phyloP scores from a whole-genome alignment of 2,888 invertebrate genomes.

The Heliconius aoede region DNA sequence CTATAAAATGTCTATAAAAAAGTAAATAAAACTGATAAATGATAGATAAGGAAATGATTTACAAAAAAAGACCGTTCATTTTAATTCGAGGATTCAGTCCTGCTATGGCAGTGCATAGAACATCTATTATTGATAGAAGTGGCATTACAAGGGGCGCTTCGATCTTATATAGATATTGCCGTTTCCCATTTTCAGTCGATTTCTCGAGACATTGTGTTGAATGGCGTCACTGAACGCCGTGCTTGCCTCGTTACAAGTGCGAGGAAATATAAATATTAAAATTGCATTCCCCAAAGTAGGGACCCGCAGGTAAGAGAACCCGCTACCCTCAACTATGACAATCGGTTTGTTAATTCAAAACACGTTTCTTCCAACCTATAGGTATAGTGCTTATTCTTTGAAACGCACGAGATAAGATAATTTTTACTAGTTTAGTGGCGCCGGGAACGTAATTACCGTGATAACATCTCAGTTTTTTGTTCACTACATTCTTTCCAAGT shows the following conservation, averaged over 20 bases:
- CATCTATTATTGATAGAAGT: constrained; percentile 15
- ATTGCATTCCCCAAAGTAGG: too few species aligned
- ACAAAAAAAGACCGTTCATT: constrained; percentile 25
- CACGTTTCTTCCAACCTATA: not conserved
- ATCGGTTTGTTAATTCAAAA: not conserved
- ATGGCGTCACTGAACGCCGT: too few species aligned
- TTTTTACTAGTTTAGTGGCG: constrained; percentile 30
- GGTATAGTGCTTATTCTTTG: constrained; percentile 1
- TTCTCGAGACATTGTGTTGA: too few species aligned
- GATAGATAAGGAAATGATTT: constrained; percentile 15
- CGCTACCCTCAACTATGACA: too few species aligned
- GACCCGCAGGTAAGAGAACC: too few species aligned
- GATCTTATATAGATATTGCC: too few species aligned
- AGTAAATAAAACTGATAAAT: not conserved
- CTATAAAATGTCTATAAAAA: not conserved
- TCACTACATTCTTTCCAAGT: constrained; percentile 15
- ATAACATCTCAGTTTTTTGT: constrained; percentile 38
- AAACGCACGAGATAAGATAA: constrained; percentile 11
- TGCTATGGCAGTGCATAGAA: constrained; percentile 27
- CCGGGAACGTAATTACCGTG: constrained; percentile 36
- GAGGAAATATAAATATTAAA: too few species aligned
- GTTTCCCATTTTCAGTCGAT: too few species aligned
- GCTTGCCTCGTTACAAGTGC: too few species aligned
- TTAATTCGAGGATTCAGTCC: constrained; percentile 36
- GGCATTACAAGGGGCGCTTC: not conserved